These are phyloP conservation scores for Luidia sarsii DNA, from an alignment of 53 echinoderm and acorn worm genomes.

Conservation along the genomic window DNA sequence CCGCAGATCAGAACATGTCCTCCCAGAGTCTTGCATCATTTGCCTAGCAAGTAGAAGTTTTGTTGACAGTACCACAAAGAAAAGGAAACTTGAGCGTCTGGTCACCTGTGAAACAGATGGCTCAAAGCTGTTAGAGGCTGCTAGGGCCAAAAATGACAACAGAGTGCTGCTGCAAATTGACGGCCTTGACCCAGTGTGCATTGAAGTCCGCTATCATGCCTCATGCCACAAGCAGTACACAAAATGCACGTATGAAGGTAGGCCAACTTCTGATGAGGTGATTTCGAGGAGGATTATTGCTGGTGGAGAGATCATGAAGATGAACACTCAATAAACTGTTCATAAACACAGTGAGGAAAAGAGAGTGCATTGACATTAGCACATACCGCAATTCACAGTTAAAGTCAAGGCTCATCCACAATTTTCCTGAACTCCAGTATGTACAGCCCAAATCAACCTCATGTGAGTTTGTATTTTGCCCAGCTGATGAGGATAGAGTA, in stretches of 20 bases:
- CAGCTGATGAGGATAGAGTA: conserved; percentile 20
- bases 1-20: conserved; percentile 18
- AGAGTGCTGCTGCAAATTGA: conserved; percentile 17
- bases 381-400: conserved; percentile 33
- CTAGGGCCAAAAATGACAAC: conserved; percentile 3
- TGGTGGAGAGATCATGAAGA: conserved; percentile 18
- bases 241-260: conserved; percentile 36
- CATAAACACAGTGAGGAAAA: conserved; percentile 9
- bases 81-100: conserved; percentile 7
- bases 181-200: conserved; percentile 29
- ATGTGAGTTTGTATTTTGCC: conserved; percentile 36
- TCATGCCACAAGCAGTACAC: conserved; percentile 31
- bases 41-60: conserved; percentile 3
- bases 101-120: conserved; percentile 47
- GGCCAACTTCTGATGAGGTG: conserved; percentile 14
- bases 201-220: conserved; percentile 39
- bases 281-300: conserved; percentile 14
- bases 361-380: conserved; percentile 6
- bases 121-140: conserved; percentile 18
- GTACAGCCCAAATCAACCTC: conserved; percentile 29
- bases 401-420: conserved; percentile 30
- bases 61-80: not conserved
- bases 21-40: conserved; percentile 27
- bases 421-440: conserved; percentile 45
- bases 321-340: conserved; percentile 21